Percentiles rank a stretch among this genome's conserved stretches.
Conservation (phyloP, 2,797 vertebrate genomes). For the Sebastes taczanowskii region DNA sequence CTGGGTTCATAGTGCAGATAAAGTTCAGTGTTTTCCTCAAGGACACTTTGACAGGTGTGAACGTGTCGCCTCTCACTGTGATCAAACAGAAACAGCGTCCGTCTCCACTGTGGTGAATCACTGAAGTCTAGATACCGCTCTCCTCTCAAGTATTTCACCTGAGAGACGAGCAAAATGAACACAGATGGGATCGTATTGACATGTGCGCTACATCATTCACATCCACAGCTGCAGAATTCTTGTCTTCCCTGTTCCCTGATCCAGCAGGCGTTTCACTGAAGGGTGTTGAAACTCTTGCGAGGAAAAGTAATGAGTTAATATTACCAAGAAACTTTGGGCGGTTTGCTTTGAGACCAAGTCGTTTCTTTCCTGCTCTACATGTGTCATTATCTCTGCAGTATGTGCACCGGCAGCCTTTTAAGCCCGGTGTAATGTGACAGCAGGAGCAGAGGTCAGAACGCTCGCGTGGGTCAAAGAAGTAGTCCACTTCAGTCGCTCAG, state of each 20-base stretch:
- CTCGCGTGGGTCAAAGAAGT: neutral
- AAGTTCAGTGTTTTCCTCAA: neutral
- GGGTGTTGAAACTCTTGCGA: neutral
- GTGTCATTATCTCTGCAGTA: neutral
- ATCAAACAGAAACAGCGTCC: neutral
- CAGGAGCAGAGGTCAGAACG: neutral
- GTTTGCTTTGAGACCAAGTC: neutral
- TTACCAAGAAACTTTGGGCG: neutral
- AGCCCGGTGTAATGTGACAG: neutral
- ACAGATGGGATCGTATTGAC: neutral
- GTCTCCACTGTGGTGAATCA: neutral
- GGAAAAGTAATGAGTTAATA: neutral
- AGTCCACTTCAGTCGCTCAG: neutral
- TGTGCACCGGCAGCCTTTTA: neutral
- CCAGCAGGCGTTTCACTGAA: neutral
- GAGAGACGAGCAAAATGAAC: neutral
- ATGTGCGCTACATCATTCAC: neutral
- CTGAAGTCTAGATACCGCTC: neutral
- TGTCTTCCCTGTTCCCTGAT: neutral
- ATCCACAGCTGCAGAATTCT: neutral
- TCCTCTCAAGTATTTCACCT: neutral
- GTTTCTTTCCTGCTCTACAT: neutral
- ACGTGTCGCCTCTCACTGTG: neutral
- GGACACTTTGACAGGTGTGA: constrained; percentile 25
- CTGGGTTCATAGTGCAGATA: neutral